Conservation (phyloP, 2,797 vertebrate species). For the Sebastolobus alascanus region DNA sequence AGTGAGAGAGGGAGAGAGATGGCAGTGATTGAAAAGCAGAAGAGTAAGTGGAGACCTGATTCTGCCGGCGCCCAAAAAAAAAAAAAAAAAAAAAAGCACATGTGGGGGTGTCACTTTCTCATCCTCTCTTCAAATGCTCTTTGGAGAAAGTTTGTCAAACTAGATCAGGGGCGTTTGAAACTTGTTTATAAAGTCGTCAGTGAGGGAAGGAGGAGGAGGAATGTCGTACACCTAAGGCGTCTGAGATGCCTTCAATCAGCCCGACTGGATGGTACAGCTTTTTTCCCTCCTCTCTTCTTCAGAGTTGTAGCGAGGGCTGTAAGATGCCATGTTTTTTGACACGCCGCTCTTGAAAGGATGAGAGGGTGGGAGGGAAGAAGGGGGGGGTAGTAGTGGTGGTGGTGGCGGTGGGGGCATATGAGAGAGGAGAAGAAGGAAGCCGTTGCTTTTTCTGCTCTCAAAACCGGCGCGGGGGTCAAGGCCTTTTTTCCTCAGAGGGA, state of each 20-base stretch:
- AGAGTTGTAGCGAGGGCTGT: constrained; percentile 72
- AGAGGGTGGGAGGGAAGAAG: constrained; percentile 37
- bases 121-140: constrained; percentile 85
- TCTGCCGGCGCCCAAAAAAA: constrained; percentile 61
- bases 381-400: not conserved
- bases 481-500: constrained; percentile 59
- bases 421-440: constrained; percentile 59
- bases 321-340: constrained; percentile 85
- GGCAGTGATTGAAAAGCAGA: constrained; percentile 79
- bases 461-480: constrained; percentile 64
- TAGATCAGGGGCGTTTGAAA: constrained; percentile 86
- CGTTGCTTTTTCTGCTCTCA: constrained; percentile 57
- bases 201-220: constrained; percentile 80
- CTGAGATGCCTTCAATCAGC: constrained; percentile 81
- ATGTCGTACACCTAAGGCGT: constrained; percentile 83
- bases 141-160: constrained; percentile 90
- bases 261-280: constrained; percentile 79
- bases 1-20: constrained; percentile 49
- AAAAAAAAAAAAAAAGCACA: constrained; percentile 59
- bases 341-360: constrained; percentile 77
- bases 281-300: constrained; percentile 74
- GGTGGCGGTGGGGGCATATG: constrained; percentile 1
- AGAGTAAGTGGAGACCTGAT: constrained; percentile 71
- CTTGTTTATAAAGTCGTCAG: constrained; percentile 84
- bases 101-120: constrained; percentile 83